These are phyloP conservation scores for Champsocephalus esox DNA, from an alignment of 2,797 vertebrate genomes.

Conservation along the genomic window DNA sequence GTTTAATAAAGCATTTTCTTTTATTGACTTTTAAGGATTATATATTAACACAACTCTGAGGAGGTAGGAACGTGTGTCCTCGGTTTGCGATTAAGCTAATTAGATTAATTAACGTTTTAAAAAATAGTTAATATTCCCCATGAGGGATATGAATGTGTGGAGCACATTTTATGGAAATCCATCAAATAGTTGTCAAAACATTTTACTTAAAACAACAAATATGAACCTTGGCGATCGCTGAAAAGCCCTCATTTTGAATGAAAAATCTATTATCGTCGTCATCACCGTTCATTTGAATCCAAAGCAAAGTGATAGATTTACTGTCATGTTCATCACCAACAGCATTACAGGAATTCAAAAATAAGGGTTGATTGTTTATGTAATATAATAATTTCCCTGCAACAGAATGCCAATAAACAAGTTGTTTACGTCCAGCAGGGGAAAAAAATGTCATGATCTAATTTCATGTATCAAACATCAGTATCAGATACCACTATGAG, in stretches of 20 bases:
- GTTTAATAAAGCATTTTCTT: no score
- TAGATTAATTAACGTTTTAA: no score
- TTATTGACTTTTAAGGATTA: no score
- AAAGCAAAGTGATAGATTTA: not conserved
- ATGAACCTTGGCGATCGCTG: not conserved
- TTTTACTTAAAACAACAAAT: not conserved
- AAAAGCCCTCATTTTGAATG: not conserved
- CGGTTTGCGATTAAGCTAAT: no score
- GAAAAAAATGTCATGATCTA: not conserved
- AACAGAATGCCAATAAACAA: slow-evolving; percentile 8
- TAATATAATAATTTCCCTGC: not conserved
- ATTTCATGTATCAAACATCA: slow-evolving; percentile 1
- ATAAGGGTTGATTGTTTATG: not conserved
- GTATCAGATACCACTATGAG: slow-evolving; percentile 16
- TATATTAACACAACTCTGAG: no score
- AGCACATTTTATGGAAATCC: not conserved
- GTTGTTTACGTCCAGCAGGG: not conserved
- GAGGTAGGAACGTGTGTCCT: no score
- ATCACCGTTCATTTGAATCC: not conserved
- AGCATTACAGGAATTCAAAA: not conserved
- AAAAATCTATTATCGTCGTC: no score
- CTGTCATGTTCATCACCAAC: not conserved
- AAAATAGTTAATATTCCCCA: no score
- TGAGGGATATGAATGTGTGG: not conserved
- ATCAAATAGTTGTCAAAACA: not conserved